Evolutionary conservation across 2,888 invertebrate species (phyloP).

Genomic region (Heliconius charithonia): DNA sequence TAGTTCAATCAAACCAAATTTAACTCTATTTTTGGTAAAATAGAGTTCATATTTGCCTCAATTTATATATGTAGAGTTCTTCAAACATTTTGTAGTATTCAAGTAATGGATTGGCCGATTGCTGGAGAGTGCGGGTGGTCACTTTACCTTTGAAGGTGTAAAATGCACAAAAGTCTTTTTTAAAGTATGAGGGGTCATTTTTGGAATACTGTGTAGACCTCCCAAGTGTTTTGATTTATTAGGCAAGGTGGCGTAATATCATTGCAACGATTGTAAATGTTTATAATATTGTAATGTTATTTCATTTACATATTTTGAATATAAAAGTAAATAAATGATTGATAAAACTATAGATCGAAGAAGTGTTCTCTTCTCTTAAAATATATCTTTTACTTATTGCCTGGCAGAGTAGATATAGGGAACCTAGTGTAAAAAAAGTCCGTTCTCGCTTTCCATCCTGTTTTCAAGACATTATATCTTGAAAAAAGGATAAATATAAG

Average conservation of each 20-base stretch:
- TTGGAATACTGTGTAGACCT: conserved; percentile 44
- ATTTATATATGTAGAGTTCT: conserved; percentile 37
- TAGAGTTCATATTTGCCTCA: conserved; percentile 30
- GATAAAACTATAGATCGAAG: background rate
- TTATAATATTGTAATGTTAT: background rate
- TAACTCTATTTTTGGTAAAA: background rate
- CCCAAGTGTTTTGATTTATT: conserved; percentile 44
- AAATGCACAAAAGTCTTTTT: conserved; percentile 47
- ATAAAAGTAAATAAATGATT: background rate
- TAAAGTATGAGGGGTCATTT: conserved; percentile 48
- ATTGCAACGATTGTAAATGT: background rate
- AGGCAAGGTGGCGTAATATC: background rate
- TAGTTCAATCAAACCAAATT: background rate
- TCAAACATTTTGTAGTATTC: conserved; percentile 48
- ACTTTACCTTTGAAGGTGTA: conserved; percentile 48
- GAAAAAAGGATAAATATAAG: background rate
- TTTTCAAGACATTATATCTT: background rate
- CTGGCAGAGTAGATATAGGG: no score
- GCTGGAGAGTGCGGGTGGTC: conserved; percentile 53
- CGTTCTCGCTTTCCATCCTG: no score
- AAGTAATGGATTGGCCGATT: conserved; percentile 55
- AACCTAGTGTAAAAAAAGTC: no score
- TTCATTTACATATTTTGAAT: background rate
- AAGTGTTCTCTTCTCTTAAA: no score
- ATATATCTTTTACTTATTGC: no score